Conservation (phyloP, 1,140 invertebrate genomes). For the Drosophila chauvacae region DNA sequence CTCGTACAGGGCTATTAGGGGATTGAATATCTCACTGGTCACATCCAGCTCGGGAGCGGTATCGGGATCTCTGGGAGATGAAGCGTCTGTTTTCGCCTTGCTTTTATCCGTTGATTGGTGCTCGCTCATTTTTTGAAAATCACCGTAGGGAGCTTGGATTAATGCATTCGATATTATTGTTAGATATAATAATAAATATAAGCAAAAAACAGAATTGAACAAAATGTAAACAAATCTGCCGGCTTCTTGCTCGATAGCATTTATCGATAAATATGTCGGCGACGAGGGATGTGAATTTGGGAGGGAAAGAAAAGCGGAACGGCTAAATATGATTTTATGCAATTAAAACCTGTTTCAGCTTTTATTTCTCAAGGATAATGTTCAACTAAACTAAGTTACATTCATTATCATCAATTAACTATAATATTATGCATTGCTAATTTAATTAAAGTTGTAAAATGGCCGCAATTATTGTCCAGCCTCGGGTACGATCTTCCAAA, state of each 20-base stretch:
- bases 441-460: slow-evolving; percentile 1
- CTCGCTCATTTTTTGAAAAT: slow-evolving; percentile 6
- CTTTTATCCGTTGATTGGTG: not conserved
- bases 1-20: slow-evolving; percentile 88
- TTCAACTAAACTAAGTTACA: not conserved
- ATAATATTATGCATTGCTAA: not conserved
- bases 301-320: not conserved
- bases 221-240: slow-evolving; percentile 33
- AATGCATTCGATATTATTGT: not conserved
- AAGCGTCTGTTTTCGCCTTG: not conserved
- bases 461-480: not conserved
- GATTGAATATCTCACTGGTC: slow-evolving; percentile 88
- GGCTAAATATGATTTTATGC: not conserved
- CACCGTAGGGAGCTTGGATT: not conserved
- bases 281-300: not conserved
- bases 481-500: slow-evolving; percentile 10
- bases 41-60: slow-evolving; percentile 87
- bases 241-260: slow-evolving; percentile 6
- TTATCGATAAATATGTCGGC: slow-evolving; percentile 10
- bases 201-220: too few species aligned
- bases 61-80: slow-evolving; percentile 67
- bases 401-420: not conserved
- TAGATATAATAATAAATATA: not conserved
- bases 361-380: not conserved
- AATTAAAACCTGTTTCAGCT: not conserved